A percentile compares a stretch with the other conserved stretches of the same genome.
Conservation (phyloP, 2,888 invertebrate genomes). For the Idaea aversata region DNA sequence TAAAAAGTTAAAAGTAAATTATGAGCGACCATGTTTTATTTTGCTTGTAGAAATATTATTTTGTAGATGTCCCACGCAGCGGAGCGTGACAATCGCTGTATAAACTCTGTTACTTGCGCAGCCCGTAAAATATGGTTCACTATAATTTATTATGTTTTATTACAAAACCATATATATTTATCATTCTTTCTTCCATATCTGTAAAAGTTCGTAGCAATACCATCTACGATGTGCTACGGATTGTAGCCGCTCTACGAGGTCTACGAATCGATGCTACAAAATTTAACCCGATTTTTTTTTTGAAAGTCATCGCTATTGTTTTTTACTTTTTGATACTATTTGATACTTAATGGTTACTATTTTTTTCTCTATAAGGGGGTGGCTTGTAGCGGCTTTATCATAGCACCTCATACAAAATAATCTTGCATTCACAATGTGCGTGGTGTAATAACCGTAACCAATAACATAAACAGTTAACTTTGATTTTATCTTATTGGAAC, state of each 20-base stretch:
- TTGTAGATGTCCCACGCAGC: slow-evolving; percentile 40
- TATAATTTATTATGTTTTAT: slow-evolving; percentile 39
- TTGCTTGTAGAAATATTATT: slow-evolving; percentile 37
- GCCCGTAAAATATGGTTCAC: slow-evolving; percentile 33
- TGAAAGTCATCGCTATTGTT: too few relatives aligned
- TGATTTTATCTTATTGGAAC: slow-evolving; percentile 1
- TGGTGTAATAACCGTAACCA: neutral
- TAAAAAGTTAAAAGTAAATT: slow-evolving; percentile 35
- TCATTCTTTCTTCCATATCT: neutral
- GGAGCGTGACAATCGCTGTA: slow-evolving; percentile 38
- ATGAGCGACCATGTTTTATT: slow-evolving; percentile 32
- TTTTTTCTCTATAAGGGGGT: neutral
- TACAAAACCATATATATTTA: slow-evolving; percentile 24
- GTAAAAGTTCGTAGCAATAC: neutral
- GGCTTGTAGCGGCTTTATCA: neutral
- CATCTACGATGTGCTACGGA: neutral
- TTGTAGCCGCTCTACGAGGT: too few relatives aligned
- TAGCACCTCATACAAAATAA: neutral
- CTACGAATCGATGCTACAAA: too few relatives aligned
- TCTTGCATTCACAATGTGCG: neutral
- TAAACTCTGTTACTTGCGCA: slow-evolving; percentile 33
- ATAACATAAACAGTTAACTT: neutral
- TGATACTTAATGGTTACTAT: neutral
- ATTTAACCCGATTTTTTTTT: too few relatives aligned
- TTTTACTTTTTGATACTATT: too few relatives aligned